Conservation (phyloP, 2,888 invertebrate species). For the Operophtera brumata region DNA sequence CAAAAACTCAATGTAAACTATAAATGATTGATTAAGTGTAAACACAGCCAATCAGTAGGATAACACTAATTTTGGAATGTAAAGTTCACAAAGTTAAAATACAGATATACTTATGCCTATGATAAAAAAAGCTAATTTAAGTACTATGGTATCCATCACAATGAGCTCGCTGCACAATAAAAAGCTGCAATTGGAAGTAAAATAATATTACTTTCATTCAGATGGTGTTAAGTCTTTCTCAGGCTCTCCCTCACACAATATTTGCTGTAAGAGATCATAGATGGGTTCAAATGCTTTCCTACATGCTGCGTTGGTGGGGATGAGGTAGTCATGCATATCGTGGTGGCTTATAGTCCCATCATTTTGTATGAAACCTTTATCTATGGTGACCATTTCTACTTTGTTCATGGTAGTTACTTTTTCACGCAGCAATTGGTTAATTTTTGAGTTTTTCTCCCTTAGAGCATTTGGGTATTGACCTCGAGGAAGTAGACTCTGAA, state of each 20-base stretch:
- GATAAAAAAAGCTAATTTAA: slow-evolving; percentile 75
- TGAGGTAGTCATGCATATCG: slow-evolving; percentile 95
- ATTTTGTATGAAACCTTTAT: slow-evolving; percentile 88
- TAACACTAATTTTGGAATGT: slow-evolving; percentile 72
- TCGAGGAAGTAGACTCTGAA: slow-evolving; percentile 92
- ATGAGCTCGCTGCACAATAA: slow-evolving; percentile 67
- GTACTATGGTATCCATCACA: slow-evolving; percentile 74
- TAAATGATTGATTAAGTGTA: slow-evolving; percentile 31
- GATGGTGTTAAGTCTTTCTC: slow-evolving; percentile 88
- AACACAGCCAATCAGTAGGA: slow-evolving; percentile 66
- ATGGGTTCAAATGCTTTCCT: slow-evolving; percentile 93
- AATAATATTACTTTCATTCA: slow-evolving; percentile 71
- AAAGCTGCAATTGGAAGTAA: slow-evolving; percentile 49
- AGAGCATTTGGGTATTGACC: slow-evolving; percentile 92
- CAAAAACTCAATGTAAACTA: slow-evolving; percentile 35
- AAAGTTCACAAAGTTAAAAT: slow-evolving; percentile 56
- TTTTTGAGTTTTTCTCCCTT: slow-evolving; percentile 87
- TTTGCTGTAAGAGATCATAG: slow-evolving; percentile 88
- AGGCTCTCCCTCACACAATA: slow-evolving; percentile 87
- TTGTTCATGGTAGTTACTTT: slow-evolving; percentile 83
- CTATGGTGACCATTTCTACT: slow-evolving; percentile 89
- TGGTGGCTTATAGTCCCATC: slow-evolving; percentile 92
- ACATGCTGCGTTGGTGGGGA: slow-evolving; percentile 92
- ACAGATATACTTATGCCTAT: slow-evolving; percentile 60
- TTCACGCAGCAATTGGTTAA: slow-evolving; percentile 86